phyloP scores from a whole-genome alignment of 92 coral and sea anemone genomes.

The Hydrozoanthus gracilis region DNA sequence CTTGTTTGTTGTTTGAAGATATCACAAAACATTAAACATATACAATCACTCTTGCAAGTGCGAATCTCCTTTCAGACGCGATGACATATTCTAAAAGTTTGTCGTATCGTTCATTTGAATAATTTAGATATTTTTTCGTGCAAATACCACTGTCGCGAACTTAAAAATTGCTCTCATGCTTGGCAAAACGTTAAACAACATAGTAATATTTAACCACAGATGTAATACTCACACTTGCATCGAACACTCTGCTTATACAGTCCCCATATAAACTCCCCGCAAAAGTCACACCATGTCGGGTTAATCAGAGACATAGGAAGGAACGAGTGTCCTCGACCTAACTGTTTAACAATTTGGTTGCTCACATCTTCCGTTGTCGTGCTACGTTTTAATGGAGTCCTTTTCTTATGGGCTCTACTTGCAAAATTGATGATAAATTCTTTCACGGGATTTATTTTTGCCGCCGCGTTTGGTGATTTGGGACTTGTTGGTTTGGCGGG shows the following conservation, averaged over 20 bases:
- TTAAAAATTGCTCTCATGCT: neutral
- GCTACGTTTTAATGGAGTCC: slow-evolving; percentile 62
- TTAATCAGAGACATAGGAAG: slow-evolving; percentile 77
- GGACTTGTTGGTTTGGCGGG: slow-evolving; percentile 50
- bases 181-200: neutral
- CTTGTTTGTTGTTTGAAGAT: slow-evolving; percentile 3
- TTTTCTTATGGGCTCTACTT: slow-evolving; percentile 75
- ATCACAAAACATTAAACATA: neutral
- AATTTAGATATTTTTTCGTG: neutral
- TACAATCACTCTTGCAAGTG: no score
- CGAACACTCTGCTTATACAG: slow-evolving; percentile 92
- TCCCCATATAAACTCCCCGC: slow-evolving; percentile 99
- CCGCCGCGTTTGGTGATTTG: slow-evolving; percentile 47
- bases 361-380: slow-evolving; percentile 71
- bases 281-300: slow-evolving; percentile 98
- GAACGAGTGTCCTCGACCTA: slow-evolving; percentile 93
- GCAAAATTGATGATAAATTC: slow-evolving; percentile 91
- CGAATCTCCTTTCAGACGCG: no score
- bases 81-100: neutral
- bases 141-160: slow-evolving; percentile 3
- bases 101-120: neutral
- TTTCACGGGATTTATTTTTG: slow-evolving; percentile 78
- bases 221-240: slow-evolving; percentile 87
- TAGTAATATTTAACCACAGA: neutral
- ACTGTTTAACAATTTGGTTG: slow-evolving; percentile 67